Percentiles rank a stretch among this genome's conserved stretches.
Conservation (phyloP, 2,113 vertebrate species). For the Solea senegalensis region DNA sequence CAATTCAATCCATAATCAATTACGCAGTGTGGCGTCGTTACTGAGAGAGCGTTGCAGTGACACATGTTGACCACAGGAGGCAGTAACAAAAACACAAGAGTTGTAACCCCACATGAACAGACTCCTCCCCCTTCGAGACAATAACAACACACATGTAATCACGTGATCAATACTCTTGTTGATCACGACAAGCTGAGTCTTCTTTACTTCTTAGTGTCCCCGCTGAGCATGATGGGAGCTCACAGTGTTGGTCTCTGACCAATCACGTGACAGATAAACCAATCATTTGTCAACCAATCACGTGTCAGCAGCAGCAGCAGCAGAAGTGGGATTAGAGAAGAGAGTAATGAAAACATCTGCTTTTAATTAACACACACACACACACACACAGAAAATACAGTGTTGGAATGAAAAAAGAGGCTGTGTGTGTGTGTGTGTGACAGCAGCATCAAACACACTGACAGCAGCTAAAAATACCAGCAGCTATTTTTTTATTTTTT, state of each 20-base stretch:
- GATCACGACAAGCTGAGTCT: not conserved
- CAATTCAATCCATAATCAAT: conserved; percentile 8
- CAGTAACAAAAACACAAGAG: not conserved
- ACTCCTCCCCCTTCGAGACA: no score
- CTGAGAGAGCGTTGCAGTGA: not conserved
- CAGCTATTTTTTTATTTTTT: not conserved
- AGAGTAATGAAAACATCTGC: conserved; percentile 1
- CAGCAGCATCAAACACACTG: not conserved
- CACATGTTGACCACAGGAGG: not conserved
- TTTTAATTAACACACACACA: conserved; percentile 27
- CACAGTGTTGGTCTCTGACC: conserved; percentile 8
- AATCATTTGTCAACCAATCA: conserved; percentile 25
- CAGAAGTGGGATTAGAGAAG: not conserved
- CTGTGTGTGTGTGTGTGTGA: conserved; percentile 2
- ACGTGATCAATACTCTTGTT: not conserved
- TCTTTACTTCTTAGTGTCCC: not conserved
- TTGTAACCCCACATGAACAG: no score
- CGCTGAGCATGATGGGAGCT: conserved; percentile 17
- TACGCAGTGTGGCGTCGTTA: not conserved
- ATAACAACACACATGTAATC: not conserved
- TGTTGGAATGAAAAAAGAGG: not conserved
- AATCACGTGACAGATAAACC: not conserved
- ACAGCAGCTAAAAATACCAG: conserved; percentile 12
- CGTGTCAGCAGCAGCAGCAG: not conserved
- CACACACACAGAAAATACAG: not conserved